Conservation (phyloP, 2,797 vertebrate genomes). For the Microctenopoma stevenorrisi region DNA sequence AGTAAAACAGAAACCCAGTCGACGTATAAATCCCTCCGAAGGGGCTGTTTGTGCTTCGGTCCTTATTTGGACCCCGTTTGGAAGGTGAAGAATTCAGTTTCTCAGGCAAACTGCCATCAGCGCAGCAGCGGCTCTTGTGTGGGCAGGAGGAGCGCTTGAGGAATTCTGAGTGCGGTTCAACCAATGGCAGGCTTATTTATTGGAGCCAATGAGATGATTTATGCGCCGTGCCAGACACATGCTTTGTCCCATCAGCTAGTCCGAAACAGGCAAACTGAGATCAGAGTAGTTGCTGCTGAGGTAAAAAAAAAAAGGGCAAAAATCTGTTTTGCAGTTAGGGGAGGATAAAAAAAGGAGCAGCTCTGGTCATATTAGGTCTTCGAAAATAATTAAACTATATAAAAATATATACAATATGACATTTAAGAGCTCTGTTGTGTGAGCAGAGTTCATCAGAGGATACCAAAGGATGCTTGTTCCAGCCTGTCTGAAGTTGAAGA, state of each 20-base stretch:
- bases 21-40: conserved; percentile 64
- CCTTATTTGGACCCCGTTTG: conserved; percentile 78
- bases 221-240: conserved; percentile 59
- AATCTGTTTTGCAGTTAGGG: conserved; percentile 1
- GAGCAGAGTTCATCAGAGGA: too few relatives aligned
- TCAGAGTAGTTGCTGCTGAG: conserved; percentile 25
- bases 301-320: background rate
- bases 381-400: background rate
- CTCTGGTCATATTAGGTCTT: background rate
- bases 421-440: background rate
- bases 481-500: conserved; percentile 42
- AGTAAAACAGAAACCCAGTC: conserved; percentile 69
- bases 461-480: conserved; percentile 35
- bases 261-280: conserved; percentile 16
- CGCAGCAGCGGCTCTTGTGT: conserved; percentile 67
- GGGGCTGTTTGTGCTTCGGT: conserved; percentile 62
- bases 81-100: conserved; percentile 74
- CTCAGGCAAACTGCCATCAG: conserved; percentile 73
- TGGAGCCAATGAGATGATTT: conserved; percentile 68
- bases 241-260: conserved; percentile 53
- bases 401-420: background rate
- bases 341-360: background rate
- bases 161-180: conserved; percentile 73
- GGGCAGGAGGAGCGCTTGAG: conserved; percentile 70
- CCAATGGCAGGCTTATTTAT: conserved; percentile 59